Evolutionary conservation across 1,140 invertebrate genomes (phyloP).

Genomic region (Grapholita molesta): DNA sequence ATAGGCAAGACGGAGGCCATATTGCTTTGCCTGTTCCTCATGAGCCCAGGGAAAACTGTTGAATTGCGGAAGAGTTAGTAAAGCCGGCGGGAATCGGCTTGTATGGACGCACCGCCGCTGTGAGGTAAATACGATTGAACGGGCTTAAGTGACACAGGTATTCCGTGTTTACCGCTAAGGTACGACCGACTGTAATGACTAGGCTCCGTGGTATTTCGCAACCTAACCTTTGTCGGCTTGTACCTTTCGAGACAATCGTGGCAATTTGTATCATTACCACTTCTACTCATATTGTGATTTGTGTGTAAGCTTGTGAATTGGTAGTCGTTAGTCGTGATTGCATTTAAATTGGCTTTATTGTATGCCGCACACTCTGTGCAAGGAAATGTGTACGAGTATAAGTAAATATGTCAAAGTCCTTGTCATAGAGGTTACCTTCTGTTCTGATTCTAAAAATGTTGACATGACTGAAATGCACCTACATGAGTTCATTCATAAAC

Average conservation of each 20-base stretch:
- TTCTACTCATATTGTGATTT: conserved; percentile 48
- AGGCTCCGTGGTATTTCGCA: conserved; percentile 35
- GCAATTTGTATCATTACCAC: conserved; percentile 55
- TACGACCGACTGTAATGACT: not conserved
- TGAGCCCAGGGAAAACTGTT: no score
- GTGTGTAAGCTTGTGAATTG: conserved; percentile 39
- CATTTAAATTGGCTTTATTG: conserved; percentile 53
- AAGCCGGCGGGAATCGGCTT: no score
- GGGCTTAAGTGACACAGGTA: not conserved
- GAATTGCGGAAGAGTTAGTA: no score
- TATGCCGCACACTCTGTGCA: conserved; percentile 11
- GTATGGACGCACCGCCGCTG: no score
- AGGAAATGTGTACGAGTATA: conserved; percentile 21
- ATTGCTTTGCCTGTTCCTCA: no score
- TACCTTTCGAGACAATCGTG: conserved; percentile 41
- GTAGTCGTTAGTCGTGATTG: conserved; percentile 47
- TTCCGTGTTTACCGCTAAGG: not conserved
- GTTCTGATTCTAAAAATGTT: not conserved
- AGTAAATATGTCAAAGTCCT: not conserved
- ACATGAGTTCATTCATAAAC: conserved; percentile 1
- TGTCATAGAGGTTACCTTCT: not conserved
- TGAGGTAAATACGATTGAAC: not conserved
- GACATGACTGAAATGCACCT: not conserved
- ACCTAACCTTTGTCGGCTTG: conserved; percentile 37
- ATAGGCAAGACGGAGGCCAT: no score